phyloP scores from a whole-genome alignment of 2,113 vertebrate species.

The Mustela nigripes region DNA sequence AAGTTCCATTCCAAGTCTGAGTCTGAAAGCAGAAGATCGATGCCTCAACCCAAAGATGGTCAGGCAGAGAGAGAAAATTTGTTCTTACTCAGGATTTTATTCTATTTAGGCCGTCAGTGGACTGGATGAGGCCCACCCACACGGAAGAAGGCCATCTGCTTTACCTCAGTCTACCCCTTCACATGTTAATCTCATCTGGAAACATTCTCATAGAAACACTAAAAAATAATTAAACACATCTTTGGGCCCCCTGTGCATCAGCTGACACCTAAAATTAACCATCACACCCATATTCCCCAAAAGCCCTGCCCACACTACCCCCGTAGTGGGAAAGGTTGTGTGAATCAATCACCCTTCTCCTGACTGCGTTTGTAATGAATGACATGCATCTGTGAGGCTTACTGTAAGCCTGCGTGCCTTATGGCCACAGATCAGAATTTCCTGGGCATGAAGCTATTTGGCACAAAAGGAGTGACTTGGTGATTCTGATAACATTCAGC shows the following conservation, averaged over 20 bases:
- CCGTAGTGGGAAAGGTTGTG: background rate
- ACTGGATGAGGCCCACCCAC: background rate
- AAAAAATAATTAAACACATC: background rate
- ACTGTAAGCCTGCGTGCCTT: background rate
- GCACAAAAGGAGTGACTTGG: background rate
- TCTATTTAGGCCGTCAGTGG: background rate
- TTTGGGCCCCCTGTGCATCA: background rate
- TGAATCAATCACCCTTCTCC: background rate
- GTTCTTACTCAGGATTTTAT: background rate
- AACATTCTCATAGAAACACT: background rate
- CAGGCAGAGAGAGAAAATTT: background rate
- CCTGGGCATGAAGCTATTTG: conserved; percentile 45
- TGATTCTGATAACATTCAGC: conserved; percentile 43
- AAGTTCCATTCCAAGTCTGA: background rate
- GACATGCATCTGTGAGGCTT: background rate
- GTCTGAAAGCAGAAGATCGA: background rate
- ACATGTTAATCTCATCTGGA: background rate
- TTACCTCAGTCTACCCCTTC: background rate
- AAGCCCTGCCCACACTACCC: background rate
- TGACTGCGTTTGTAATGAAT: background rate
- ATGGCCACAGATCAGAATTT: conserved; percentile 35
- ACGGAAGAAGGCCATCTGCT: background rate
- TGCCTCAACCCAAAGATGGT: background rate
- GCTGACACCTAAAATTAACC: background rate
- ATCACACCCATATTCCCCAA: background rate